phyloP scores from a whole-genome alignment of 2,797 vertebrate genomes.

The Knipowitschia caucasica region DNA sequence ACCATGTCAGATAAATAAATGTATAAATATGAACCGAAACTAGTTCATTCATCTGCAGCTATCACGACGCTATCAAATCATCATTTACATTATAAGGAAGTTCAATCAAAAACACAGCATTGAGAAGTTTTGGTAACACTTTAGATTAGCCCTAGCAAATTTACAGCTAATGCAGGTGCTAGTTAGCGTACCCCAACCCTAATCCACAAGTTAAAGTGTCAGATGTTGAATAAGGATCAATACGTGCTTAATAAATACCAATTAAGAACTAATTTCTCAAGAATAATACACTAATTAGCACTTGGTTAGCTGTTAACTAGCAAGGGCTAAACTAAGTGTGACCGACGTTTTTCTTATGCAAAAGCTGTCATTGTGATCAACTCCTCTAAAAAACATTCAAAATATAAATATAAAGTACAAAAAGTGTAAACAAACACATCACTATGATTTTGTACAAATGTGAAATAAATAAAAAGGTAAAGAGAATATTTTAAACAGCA shows the following conservation, averaged over 20 bases:
- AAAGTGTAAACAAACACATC: slow-evolving; percentile 44
- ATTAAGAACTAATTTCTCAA: no score
- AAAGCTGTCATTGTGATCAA: slow-evolving; percentile 48
- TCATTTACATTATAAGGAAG: slow-evolving; percentile 74
- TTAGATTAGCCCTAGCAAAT: no score
- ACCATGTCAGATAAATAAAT: slow-evolving; percentile 93
- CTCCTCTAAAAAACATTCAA: slow-evolving; percentile 47
- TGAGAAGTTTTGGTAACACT: no score
- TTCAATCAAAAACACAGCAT: slow-evolving; percentile 65
- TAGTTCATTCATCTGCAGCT: slow-evolving; percentile 68
- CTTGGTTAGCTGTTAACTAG: no score
- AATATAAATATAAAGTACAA: slow-evolving; percentile 73
- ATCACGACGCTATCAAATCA: slow-evolving; percentile 71
- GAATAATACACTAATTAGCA: no score
- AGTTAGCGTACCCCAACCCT: no score
- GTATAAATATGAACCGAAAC: slow-evolving; percentile 82
- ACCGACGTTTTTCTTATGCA: slow-evolving; percentile 63
- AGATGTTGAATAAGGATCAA: no score
- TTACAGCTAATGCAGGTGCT: no score
- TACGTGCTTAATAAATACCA: no score
- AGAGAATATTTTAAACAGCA: slow-evolving; percentile 26
- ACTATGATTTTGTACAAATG: slow-evolving; percentile 49
- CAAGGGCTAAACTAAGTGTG: no score
- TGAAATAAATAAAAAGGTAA: slow-evolving; percentile 71
- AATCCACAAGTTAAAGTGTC: no score